Conservation (phyloP, 2,888 invertebrate species). For the Drosophila niveifrons region DNA sequence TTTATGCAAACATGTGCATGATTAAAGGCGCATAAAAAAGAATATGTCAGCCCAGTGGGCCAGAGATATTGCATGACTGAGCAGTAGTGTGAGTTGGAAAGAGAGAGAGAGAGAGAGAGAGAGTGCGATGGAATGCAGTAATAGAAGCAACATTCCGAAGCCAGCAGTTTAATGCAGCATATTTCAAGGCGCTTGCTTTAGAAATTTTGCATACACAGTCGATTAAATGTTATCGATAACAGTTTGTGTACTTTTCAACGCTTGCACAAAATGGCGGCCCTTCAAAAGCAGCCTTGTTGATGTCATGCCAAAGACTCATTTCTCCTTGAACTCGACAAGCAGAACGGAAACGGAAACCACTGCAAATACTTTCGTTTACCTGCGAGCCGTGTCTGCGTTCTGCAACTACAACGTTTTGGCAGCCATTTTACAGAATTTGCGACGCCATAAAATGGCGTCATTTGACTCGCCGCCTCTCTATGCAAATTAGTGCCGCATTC, state of each 20-base stretch:
- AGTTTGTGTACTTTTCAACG: not conserved
- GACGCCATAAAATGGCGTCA: conserved; percentile 51
- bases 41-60: conserved; percentile 39
- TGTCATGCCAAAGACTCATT: conserved; percentile 60
- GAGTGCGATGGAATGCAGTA: not conserved
- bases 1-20: conserved; percentile 56
- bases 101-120: not conserved
- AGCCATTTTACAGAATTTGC: conserved; percentile 45
- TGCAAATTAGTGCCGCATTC: conserved; percentile 55
- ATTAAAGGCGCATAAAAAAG: conserved; percentile 53
- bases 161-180: conserved; percentile 45
- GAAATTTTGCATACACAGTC: too few species aligned
- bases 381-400: conserved; percentile 25
- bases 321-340: conserved; percentile 60
- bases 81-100: not conserved
- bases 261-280: conserved; percentile 26
- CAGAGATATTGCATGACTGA: conserved; percentile 16
- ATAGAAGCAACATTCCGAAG: conserved; percentile 8
- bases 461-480: conserved; percentile 27
- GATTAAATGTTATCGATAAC: too few species aligned
- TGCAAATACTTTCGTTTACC: conserved; percentile 65
- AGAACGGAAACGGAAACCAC: conserved; percentile 69
- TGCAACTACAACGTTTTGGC: conserved; percentile 10
- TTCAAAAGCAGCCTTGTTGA: conserved; percentile 11
- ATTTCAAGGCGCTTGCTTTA: conserved; percentile 48